Base-by-base conservation (phyloP, 2,113 vertebrate genomes). In the Ophiodon elongatus region DNA sequence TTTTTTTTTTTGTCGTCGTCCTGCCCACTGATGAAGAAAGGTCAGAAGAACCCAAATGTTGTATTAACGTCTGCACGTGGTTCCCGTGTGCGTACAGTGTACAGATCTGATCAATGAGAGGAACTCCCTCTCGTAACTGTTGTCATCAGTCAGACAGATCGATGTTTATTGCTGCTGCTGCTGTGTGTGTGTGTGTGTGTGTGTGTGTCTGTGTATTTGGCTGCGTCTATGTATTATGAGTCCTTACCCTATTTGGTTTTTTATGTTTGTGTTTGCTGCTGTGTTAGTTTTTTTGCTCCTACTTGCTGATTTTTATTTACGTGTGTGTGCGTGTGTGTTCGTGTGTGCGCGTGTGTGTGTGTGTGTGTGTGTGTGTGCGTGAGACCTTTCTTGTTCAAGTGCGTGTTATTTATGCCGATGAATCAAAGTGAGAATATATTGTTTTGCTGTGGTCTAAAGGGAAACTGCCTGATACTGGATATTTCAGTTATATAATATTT, bases 61-160 rank as follows among this genome's bases (percentile, higher is more conserved):
- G 10, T 56, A 75, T 77, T 67, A 70, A 57, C 50, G 17, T 57
- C 15, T 83, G 47, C 68, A 65, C 9, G n/a, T 73, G 8, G 7
- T 31, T 52, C 27, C 23, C 3, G 19, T 76, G 50, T 77, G 23
- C 31, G 23, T 54, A 13, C 45, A 6, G 14, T 76, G 43, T 77
- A 25, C 29, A 25, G 54, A 17, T 79, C 33, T 77, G 64, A 81
- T 83, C 43, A 52, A 52, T 73, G n/a, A 64, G 54, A 50, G 60
- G 8, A 80, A 79, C 75, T 83, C 86, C 69, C 56, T 70, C 43
- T 56, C 59, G 82, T 77, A 86, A 69, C 57, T 80, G 23, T 68
- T 75, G 45, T 82, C 81, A 86, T 57, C 66, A 65, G 70, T 79
- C 82, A 87, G 82, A 85, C 74, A 19, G 63, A 85, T 88, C 75